Evolutionary conservation across 2,888 invertebrate genomes (phyloP), one percentile per base, ranked within the genome.

Genomic region (Eristalis tenax): DNA sequence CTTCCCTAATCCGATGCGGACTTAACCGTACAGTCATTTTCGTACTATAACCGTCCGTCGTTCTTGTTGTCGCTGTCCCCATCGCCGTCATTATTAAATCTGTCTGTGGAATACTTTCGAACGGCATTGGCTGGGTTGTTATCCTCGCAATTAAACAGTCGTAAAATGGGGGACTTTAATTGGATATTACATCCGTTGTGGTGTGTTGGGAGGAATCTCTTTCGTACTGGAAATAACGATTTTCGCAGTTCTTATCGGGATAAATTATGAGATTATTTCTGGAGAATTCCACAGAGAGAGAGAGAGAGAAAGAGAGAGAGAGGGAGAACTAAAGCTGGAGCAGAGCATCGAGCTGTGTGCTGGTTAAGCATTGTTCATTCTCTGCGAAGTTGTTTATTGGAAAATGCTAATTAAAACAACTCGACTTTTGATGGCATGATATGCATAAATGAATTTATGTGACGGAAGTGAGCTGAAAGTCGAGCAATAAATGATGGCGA

Each of bases 101-200:
- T 83, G 79, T 83, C 70, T 83, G 86, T 83, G 75, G 75, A 79
- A 83, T 80, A 73, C 76, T 79, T 83, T 80, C 80, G 18, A 87
- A 79, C 69, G 65, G 69, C 75, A 83, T 73, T 32, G 76, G 79
- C 57, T 79, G 76, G 76, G 76, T 68, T 87, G 87, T 87, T 83
- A 87, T 87, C 87, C 87, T 84, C 74, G 88, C 88, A 88, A 88
- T 88, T 88, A 88, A 88, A 87, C 87, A 83, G 83, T 87, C 87
- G 83, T 87, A 80, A 87, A 83, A 83, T 77, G 83, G 79, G 87
- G 87, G 83, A 83, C 68, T 87, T 87, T 87, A 87, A 87, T 87
- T 87, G 84, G 84, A 84, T 88, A 88, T 84, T 80, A 88, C 84
- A 84, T 81, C 88, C 87, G 79, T 73, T 79, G 79, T 71, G 76